A percentile compares a stretch with the other conserved stretches of the same genome.
phyloP scores from a whole-genome alignment of 2,888 invertebrate genomes.

The Hydriomena furcata region DNA sequence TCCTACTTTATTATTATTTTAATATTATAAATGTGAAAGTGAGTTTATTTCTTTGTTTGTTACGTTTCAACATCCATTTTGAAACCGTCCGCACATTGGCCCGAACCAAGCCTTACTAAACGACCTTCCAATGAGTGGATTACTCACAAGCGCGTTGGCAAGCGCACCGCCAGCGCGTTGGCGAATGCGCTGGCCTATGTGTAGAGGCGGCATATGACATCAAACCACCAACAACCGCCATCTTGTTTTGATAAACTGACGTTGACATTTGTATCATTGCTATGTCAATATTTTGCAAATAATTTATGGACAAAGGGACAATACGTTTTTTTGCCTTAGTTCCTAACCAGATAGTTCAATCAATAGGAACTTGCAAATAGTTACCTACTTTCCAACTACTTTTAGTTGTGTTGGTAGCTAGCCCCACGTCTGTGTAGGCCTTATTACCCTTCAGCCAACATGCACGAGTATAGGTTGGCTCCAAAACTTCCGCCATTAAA shows the following conservation, averaged over 20 bases:
- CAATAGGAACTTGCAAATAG: no score
- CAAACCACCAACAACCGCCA: no score
- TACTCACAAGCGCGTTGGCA: slow-evolving; percentile 1
- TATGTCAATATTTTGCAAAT: no score
- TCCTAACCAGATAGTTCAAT: no score
- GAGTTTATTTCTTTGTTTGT: no score
- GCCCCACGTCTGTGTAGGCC: slow-evolving; percentile 18
- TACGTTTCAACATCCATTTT: slow-evolving; percentile 11
- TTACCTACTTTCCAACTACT: no score
- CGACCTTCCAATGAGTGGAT: not conserved
- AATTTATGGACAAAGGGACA: no score
- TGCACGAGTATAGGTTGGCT: slow-evolving; percentile 19
- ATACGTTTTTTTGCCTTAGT: no score
- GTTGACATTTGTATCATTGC: no score
- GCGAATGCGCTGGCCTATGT: not conserved
- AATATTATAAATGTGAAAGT: no score
- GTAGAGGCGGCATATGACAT: slow-evolving; percentile 2
- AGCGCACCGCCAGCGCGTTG: not conserved
- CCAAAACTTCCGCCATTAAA: slow-evolving; percentile 62
- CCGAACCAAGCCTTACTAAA: not conserved
- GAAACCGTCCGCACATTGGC: not conserved
- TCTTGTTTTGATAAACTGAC: no score
- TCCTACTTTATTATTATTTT: no score
- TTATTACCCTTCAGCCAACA: slow-evolving; percentile 5
- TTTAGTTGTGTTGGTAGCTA: slow-evolving; percentile 7